Conservation (phyloP, 2,797 vertebrate species). For the Siniperca undulata region DNA sequence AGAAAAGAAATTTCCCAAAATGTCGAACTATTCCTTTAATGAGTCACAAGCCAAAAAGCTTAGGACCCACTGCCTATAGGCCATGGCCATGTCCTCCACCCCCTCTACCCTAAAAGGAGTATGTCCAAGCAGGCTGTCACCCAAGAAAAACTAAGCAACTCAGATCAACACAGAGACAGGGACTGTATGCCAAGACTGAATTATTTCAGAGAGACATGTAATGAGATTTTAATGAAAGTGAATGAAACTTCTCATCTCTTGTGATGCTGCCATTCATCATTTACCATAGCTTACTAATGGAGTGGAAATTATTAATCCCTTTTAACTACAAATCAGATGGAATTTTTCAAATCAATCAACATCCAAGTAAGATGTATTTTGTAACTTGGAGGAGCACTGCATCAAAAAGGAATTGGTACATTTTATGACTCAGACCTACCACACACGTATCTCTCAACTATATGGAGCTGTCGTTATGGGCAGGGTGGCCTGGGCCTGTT, state of each 20-base stretch:
- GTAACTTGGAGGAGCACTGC: slow-evolving; percentile 2
- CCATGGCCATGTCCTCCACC: background rate
- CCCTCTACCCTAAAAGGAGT: background rate
- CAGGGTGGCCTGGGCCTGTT: background rate
- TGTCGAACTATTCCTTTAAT: background rate
- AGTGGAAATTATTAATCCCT: slow-evolving; percentile 76
- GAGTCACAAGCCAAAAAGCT: background rate
- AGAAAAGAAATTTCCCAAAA: background rate
- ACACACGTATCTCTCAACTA: background rate
- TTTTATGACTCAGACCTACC: background rate
- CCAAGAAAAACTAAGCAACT: slow-evolving; percentile 7
- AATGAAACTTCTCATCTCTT: slow-evolving; percentile 74
- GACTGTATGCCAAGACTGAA: slow-evolving; percentile 44
- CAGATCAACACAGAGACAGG: slow-evolving; percentile 38
- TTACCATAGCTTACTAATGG: slow-evolving; percentile 70
- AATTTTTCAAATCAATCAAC: slow-evolving; percentile 67
- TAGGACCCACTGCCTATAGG: background rate
- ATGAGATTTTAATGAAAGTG: slow-evolving; percentile 82
- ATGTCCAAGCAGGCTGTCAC: background rate
- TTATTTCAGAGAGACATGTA: slow-evolving; percentile 64
- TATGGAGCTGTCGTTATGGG: slow-evolving; percentile 1
- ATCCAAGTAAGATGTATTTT: slow-evolving; percentile 60
- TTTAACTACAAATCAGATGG: slow-evolving; percentile 67
- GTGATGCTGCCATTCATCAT: slow-evolving; percentile 75
- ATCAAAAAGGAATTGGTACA: background rate